Conservation (phyloP, 2,888 invertebrate genomes). For the Stenurella melanura region DNA sequence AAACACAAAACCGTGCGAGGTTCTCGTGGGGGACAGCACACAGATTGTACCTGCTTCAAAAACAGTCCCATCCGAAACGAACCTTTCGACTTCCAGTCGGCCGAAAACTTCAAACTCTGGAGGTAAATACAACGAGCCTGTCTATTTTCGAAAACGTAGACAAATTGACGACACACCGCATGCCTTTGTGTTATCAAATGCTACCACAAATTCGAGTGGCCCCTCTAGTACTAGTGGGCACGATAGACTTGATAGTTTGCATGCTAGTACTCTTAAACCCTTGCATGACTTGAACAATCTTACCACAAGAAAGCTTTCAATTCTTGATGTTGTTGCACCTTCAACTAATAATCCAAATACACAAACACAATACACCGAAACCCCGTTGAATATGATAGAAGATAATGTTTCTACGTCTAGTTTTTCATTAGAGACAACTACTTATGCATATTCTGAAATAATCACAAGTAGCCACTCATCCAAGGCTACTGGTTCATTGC, state of each 20-base stretch:
- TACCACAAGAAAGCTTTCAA: constrained; percentile 60
- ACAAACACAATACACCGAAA: constrained; percentile 31
- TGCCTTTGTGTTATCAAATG: constrained; percentile 68
- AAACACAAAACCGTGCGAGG: constrained; percentile 88
- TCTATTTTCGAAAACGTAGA: constrained; percentile 82
- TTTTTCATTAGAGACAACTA: not conserved
- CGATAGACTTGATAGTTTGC: constrained; percentile 64
- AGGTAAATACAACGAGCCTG: constrained; percentile 74
- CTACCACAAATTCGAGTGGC: constrained; percentile 58
- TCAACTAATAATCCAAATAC: constrained; percentile 56
- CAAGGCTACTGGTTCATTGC: not conserved
- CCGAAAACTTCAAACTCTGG: constrained; percentile 78
- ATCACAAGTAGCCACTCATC: not conserved
- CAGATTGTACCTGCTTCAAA: constrained; percentile 83
- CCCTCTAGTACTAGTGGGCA: constrained; percentile 64
- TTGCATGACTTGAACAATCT: constrained; percentile 68
- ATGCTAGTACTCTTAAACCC: constrained; percentile 65
- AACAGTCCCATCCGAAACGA: constrained; percentile 79
- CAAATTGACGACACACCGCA: constrained; percentile 73
- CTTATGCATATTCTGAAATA: constrained; percentile 2
- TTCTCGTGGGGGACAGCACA: constrained; percentile 86
- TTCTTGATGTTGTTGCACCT: constrained; percentile 56
- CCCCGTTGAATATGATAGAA: not conserved
- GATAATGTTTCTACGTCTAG: not conserved
- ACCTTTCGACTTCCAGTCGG: constrained; percentile 81